Base-by-base conservation (phyloP, 2,888 invertebrate genomes). In the Biston betularia region DNA sequence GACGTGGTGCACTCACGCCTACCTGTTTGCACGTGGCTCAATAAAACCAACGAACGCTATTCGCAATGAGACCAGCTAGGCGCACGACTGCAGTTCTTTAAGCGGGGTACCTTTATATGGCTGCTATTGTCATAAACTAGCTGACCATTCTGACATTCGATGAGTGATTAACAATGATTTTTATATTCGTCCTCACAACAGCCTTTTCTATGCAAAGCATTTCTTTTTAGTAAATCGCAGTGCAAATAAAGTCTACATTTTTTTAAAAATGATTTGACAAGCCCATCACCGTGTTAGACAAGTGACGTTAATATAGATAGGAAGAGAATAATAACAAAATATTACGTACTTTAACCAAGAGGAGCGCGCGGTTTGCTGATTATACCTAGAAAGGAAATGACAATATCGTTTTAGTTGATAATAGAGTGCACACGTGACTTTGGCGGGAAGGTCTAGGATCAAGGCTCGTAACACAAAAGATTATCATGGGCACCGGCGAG, bases 301-400 rank as follows among this genome's bases (percentile, higher is more conserved):
- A 50, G 59, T 68, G 50, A 56, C 42, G 44, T 63, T 67, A 67
- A 34, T n/a, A 50, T 12, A 59, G 48, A 54, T 63, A 68, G 40
- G 38, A 45, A 46, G 38, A 49, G 48, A 38, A 55, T 63, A 63
- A 83, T 84, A 79, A 77, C 57, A 86, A 86, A 82, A 75, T 80
- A 80, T 89, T 93, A 93, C 92, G 92, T 93, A 93, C 92, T 93
- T 93, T 78, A 92, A 86, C 89, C 92, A 91, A 88, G 92, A 90
- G 80, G 91, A 87, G 86, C 92, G 92, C 88, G 90, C 92, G 88
- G 89, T 89, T 90, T 91, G 92, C 88, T 93, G 92, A 88, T 91
- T 92, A 93, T 93, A 93, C 92, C 92, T 93, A 92, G 92, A 92
- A 92, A 91, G 89, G 90, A 92, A 92, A 92, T 86, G 75, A 89